A percentile compares a stretch with the other conserved stretches of the same genome.
These are phyloP conservation scores for Campoletis raptor DNA, from an alignment of 2,888 invertebrate genomes.

Conservation along the genomic window DNA sequence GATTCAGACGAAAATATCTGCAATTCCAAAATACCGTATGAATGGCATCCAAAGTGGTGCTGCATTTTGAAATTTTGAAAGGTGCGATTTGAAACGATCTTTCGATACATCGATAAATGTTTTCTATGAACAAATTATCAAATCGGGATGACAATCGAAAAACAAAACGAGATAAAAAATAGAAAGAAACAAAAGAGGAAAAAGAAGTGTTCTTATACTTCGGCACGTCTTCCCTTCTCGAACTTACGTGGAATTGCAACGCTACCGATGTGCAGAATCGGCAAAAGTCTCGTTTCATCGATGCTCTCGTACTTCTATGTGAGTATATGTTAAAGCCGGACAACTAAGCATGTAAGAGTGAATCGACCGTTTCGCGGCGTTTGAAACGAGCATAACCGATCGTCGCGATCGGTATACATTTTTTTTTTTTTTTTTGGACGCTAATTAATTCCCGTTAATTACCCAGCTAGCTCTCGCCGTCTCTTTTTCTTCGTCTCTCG, in stretches of 20 bases:
- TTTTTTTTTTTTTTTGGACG: slow-evolving; percentile 72
- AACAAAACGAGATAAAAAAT: slow-evolving; percentile 5
- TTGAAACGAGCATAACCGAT: slow-evolving; percentile 72
- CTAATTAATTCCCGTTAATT: slow-evolving; percentile 82
- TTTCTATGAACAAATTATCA: slow-evolving; percentile 41
- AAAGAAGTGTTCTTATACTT: slow-evolving; percentile 28
- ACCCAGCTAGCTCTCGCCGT: slow-evolving; percentile 70
- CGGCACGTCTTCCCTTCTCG: neutral
- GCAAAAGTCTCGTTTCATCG: slow-evolving; percentile 49
- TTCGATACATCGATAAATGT: slow-evolving; percentile 72
- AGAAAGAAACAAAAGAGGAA: slow-evolving; percentile 10
- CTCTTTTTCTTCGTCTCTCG: slow-evolving; percentile 11
- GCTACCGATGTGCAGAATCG: slow-evolving; percentile 44
- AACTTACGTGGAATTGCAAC: slow-evolving; percentile 4
- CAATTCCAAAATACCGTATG: no score
- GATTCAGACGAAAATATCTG: no score
- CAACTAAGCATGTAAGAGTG: slow-evolving; percentile 39
- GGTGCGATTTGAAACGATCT: slow-evolving; percentile 71
- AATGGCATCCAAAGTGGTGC: no score
- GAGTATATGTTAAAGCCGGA: slow-evolving; percentile 5
- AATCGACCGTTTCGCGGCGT: slow-evolving; percentile 64
- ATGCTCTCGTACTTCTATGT: slow-evolving; percentile 8
- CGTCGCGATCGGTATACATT: slow-evolving; percentile 63
- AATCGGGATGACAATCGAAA: slow-evolving; percentile 50
- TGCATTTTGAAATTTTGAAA: no score